Conservation (phyloP, 2,113 vertebrate species). For the Ornithorhynchus anatinus region DNA sequence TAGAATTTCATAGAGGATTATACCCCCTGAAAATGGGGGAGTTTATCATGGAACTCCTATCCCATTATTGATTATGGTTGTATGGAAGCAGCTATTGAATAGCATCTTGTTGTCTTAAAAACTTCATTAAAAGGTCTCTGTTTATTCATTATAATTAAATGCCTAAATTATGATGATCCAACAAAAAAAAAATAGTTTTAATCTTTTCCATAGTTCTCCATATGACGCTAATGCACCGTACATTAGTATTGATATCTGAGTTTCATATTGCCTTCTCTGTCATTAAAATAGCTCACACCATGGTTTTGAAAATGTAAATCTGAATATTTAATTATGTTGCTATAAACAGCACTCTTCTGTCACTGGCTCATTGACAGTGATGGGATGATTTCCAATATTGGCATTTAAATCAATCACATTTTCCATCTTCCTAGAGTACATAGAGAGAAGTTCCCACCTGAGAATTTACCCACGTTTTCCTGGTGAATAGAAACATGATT, state of each 20-base stretch:
- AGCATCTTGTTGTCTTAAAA: conserved; percentile 18
- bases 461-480: conserved; percentile 35
- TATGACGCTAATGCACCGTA: neutral
- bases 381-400: conserved; percentile 43
- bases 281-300: conserved; percentile 44
- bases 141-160: conserved; percentile 28
- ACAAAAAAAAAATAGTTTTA: conserved; percentile 23
- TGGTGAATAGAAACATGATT: conserved; percentile 52
- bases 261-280: conserved; percentile 33
- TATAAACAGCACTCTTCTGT: conserved; percentile 56
- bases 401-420: conserved; percentile 40
- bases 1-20: conserved; percentile 39
- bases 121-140: neutral
- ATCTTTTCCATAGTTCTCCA: conserved; percentile 2
- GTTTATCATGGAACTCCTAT: conserved; percentile 28
- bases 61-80: conserved; percentile 18
- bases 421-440: conserved; percentile 53
- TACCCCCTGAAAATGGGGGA: conserved; percentile 14
- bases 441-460: conserved; percentile 54
- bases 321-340: conserved; percentile 63
- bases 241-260: neutral
- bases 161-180: conserved; percentile 17
- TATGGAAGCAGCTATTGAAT: neutral
- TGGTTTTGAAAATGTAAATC: conserved; percentile 47
- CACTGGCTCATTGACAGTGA: conserved; percentile 48